Conservation (phyloP, 1,140 invertebrate genomes). For the Solenopsis fugax region DNA sequence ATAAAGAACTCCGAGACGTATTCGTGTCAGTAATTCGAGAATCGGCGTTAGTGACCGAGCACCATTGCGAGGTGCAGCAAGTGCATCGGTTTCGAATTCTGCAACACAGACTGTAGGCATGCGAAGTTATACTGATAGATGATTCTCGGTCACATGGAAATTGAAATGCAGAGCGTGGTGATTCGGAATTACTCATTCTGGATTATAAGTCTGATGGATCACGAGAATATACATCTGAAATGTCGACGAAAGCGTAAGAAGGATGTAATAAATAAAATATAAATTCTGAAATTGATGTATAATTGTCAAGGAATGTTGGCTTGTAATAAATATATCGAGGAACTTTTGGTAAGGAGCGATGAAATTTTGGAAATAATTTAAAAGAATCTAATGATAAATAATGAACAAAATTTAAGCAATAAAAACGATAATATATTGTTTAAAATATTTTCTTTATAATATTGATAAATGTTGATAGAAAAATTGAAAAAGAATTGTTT, state of each 20-base stretch:
- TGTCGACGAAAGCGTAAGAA: background rate
- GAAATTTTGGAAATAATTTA: background rate
- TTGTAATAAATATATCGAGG: background rate
- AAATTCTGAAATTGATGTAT: background rate
- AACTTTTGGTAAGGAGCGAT: background rate
- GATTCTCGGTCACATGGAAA: constrained; percentile 79
- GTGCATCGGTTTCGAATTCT: constrained; percentile 71
- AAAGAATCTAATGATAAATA: background rate
- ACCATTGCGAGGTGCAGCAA: constrained; percentile 74
- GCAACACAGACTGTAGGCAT: constrained; percentile 74
- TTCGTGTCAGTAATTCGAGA: constrained; percentile 59
- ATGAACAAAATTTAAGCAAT: too few relatives aligned
- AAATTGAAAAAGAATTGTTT: too few relatives aligned
- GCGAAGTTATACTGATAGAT: constrained; percentile 77
- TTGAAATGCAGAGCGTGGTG: constrained; percentile 80
- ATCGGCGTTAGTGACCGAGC: constrained; percentile 77
- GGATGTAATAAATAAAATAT: background rate
- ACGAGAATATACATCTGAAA: background rate
- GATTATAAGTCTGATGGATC: background rate
- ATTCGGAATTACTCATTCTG: constrained; percentile 23
- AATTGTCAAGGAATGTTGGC: background rate
- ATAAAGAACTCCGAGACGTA: background rate
- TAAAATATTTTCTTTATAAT: too few relatives aligned
- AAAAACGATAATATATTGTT: too few relatives aligned
- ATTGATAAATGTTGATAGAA: too few relatives aligned